A percentile compares a stretch with the other conserved stretches of the same genome.
phyloP scores from a whole-genome alignment of 2,113 vertebrate species.

The chimpanzee (Pan troglodytes) region DNA sequence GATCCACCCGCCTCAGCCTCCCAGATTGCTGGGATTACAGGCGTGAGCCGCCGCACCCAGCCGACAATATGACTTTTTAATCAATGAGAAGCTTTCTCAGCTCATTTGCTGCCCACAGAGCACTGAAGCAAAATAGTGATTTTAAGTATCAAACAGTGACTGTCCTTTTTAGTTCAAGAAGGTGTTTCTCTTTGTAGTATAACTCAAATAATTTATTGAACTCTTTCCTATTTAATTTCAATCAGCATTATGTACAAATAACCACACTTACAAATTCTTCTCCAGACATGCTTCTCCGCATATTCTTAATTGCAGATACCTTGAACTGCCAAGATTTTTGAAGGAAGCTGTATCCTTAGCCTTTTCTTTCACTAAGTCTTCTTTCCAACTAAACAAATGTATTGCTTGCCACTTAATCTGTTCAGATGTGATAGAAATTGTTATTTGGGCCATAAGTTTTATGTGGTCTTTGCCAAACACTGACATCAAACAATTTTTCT shows the following conservation, averaged over 20 bases:
- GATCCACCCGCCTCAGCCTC: no score
- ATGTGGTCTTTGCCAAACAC: background rate
- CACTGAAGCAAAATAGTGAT: background rate
- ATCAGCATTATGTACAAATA: background rate
- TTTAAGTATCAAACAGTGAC: background rate
- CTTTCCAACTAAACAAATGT: background rate
- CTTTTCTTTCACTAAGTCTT: background rate
- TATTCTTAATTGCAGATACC: background rate
- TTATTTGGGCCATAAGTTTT: background rate
- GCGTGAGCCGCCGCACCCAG: no score
- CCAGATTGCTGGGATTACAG: no score
- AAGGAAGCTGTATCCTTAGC: background rate
- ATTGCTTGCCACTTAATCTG: background rate
- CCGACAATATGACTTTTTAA: background rate
- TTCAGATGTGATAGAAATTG: background rate
- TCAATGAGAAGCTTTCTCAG: background rate
- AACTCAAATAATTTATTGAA: background rate
- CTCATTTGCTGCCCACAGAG: background rate
- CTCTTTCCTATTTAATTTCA: conserved; percentile 30
- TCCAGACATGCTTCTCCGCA: background rate
- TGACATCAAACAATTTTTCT: background rate
- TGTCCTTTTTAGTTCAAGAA: background rate
- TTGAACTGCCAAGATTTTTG: background rate
- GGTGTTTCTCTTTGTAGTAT: background rate
- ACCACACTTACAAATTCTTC: background rate